A percentile compares a stretch with the other conserved stretches of the same genome.
Evolutionary conservation across 2,113 vertebrate genomes (phyloP).

Genomic region (Sula dactylatra): DNA sequence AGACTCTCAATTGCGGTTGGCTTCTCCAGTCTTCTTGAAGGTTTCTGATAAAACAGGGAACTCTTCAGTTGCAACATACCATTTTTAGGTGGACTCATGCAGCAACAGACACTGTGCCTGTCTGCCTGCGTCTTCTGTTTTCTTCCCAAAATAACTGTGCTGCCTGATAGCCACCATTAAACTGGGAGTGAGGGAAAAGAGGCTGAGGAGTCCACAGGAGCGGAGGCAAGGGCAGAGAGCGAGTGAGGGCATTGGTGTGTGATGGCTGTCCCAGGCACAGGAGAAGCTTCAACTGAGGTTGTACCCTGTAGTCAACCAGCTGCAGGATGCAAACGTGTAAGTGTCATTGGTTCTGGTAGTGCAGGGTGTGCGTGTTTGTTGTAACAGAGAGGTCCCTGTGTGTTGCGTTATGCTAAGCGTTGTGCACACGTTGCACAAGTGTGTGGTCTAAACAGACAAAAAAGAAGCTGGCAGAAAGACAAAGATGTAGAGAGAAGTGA

Average conservation of each 20-base stretch:
- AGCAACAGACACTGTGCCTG: not conserved
- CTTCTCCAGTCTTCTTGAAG: not conserved
- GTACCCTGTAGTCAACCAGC: not conserved
- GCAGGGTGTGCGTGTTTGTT: not conserved
- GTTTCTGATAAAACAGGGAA: not conserved
- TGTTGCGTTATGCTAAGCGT: not conserved
- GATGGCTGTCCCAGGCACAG: not conserved
- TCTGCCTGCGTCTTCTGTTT: not conserved
- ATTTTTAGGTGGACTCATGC: not conserved
- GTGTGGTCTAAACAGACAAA: not conserved
- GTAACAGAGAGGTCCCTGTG: not conserved
- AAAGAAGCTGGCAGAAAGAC: not conserved
- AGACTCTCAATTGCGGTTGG: not conserved
- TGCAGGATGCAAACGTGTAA: not conserved
- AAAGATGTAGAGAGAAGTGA: not conserved
- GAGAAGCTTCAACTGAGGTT: not conserved
- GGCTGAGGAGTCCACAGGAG: not conserved
- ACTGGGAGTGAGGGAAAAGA: not conserved
- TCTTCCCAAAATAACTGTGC: not conserved
- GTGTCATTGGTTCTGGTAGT: not conserved
- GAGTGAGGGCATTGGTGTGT: not conserved
- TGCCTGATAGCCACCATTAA: not conserved
- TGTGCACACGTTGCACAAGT: not conserved
- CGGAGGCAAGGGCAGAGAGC: not conserved
- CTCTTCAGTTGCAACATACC: accelerated